Conservation (phyloP, 2,888 invertebrate genomes). For the Caenorhabditis angaria region DNA sequence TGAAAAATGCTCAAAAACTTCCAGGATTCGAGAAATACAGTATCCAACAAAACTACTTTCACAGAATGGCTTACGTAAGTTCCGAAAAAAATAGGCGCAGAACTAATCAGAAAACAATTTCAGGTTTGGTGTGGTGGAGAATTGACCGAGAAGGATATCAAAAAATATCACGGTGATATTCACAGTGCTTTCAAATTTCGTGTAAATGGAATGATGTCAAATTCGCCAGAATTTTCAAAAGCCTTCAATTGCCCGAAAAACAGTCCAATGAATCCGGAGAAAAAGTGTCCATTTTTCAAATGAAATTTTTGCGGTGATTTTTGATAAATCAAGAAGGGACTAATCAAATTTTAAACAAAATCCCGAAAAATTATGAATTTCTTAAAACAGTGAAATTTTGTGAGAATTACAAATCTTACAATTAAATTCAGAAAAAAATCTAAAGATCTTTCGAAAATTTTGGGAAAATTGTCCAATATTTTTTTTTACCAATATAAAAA, state of each 20-base stretch:
- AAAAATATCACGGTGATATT: background rate
- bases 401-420: no score
- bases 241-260: constrained; percentile 12
- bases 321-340: no score
- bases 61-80: constrained; percentile 17
- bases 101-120: no score
- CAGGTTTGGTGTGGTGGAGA: background rate
- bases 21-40: constrained; percentile 7
- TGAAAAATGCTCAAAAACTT: constrained; percentile 1
- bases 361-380: no score
- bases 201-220: constrained; percentile 24
- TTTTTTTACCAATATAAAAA: no score
- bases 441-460: no score
- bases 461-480: no score
- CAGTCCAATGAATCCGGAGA: constrained; percentile 11
- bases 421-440: no score
- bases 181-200: constrained; percentile 18
- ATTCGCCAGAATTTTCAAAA: constrained; percentile 19
- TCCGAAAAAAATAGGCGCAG: no score
- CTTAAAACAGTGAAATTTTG: no score
- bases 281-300: constrained; percentile 15
- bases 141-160: background rate
- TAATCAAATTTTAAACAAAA: no score
- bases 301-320: no score
- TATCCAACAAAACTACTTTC: constrained; percentile 17